These are phyloP conservation scores for Trichonephila clavipes DNA, from an alignment of 1,140 invertebrate species.

Conservation along the genomic window DNA sequence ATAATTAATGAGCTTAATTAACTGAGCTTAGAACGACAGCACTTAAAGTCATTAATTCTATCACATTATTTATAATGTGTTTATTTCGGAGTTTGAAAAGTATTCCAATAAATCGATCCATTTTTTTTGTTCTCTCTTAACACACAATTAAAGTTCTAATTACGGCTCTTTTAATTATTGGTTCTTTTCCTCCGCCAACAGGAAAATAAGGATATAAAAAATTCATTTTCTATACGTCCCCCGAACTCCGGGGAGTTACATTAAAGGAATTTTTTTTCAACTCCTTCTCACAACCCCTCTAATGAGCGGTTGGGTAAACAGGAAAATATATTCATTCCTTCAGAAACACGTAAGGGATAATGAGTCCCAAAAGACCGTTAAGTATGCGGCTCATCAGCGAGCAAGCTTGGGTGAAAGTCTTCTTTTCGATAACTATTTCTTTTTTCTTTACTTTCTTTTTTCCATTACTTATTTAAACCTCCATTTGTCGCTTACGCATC, in stretches of 20 bases:
- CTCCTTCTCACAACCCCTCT: not conserved
- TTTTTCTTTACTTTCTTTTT: slow-evolving; percentile 22
- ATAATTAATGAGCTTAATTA: slow-evolving; percentile 15
- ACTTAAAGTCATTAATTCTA: not conserved
- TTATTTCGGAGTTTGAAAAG: not conserved
- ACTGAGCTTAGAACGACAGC: not conserved
- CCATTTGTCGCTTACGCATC: slow-evolving; percentile 2
- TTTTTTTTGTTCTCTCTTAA: not conserved
- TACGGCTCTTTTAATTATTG: slow-evolving; percentile 4
- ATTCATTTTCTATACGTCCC: slow-evolving; percentile 3
- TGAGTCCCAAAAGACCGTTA: slow-evolving; percentile 61
- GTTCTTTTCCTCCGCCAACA: too few species aligned
- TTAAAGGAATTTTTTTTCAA: slow-evolving; percentile 59
- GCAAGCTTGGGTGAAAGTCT: not conserved
- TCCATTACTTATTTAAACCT: not conserved
- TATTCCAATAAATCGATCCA: not conserved
- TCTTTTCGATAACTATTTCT: slow-evolving; percentile 45
- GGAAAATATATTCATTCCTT: slow-evolving; percentile 57
- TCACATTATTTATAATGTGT: not conserved
- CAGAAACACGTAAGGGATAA: slow-evolving; percentile 55
- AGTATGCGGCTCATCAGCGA: slow-evolving; percentile 55
- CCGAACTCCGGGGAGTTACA: slow-evolving; percentile 5
- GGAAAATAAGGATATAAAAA: not conserved
- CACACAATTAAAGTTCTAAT: slow-evolving; percentile 13
- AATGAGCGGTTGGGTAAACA: slow-evolving; percentile 64